Base-by-base conservation (phyloP, 2,113 vertebrate genomes). In the Aythya baeri region DNA sequence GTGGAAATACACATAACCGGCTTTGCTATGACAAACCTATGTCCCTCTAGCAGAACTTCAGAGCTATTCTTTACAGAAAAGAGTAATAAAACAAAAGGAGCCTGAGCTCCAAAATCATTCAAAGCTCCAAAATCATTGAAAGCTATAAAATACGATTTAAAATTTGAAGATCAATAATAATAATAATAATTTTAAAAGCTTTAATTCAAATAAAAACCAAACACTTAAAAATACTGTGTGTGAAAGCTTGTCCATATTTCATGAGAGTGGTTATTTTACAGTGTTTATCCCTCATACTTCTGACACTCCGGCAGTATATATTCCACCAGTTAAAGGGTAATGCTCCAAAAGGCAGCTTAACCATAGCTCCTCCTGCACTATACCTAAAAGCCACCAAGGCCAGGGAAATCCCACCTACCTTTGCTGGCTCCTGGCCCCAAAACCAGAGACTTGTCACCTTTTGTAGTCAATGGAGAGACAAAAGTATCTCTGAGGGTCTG, bases 1-100 rank as follows among this genome's bases (percentile, higher is more conserved):
- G 49, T 29, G 15, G 31, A 13, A 26, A 46, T 18, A 23, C 23
- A 34, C 0, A 0, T 17, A 62, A 12, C 16, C 22, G 46, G 5
- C 22, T 71, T 74, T 63, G 61, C 0, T 49, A 50, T 20, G 27
- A 71, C 44, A 46, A 50, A 72, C 26, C 9, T 31, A 32, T 66
- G 29, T 7, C 17, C 17, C 17, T 29, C 43, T 18, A 50, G 11
- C 23, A 88, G 12, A 22, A 23, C 7, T 54, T 66, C 26, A 34
- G 5, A 61, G 16, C 5, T 70, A 8, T 41, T 3, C 25, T 59
- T 66, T 49, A 80, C 16, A 36, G 74, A 61, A 86, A 70, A 73
- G 5, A 10, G 6, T 83, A 58, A 13, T 41, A 44, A 83, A 79
- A 68, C 44, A 52, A 63, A 87, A 73, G 20, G 11, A 62, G 16